Percentiles rank a stretch among this genome's conserved stretches.
Conservation (phyloP, 2,113 vertebrate species). For the Leiothrix lutea region DNA sequence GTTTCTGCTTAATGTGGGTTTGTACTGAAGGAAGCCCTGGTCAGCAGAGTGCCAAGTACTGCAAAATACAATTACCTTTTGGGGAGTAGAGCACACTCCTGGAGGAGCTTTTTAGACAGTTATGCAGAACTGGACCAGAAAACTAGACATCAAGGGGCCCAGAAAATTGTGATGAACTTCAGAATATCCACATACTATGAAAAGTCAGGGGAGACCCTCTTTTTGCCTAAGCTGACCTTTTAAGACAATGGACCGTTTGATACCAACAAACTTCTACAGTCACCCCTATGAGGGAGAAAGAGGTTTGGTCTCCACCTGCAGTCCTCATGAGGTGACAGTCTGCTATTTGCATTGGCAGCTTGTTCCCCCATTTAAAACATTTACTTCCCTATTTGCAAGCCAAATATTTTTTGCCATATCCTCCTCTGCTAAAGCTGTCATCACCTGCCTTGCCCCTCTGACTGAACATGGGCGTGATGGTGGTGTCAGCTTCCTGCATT, state of each 20-base stretch:
- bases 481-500: background rate
- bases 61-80: background rate
- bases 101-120: background rate
- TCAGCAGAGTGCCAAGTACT: background rate
- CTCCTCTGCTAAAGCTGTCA: background rate
- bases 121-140: background rate
- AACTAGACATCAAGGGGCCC: background rate
- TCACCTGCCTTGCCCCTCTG: background rate
- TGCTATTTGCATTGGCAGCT: background rate
- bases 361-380: background rate
- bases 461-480: fast-evolving
- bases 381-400: background rate
- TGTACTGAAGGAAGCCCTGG: background rate
- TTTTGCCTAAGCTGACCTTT: background rate
- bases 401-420: background rate
- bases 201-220: background rate
- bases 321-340: background rate
- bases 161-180: background rate
- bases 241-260: background rate
- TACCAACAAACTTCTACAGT: background rate
- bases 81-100: fast-evolving
- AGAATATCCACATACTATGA: background rate
- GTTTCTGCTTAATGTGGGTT: background rate
- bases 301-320: background rate
- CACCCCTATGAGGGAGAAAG: background rate